Evolutionary conservation across 1,140 invertebrate genomes (phyloP), one percentile per base, ranked within the genome.

Genomic region (Asobara japonica): DNA sequence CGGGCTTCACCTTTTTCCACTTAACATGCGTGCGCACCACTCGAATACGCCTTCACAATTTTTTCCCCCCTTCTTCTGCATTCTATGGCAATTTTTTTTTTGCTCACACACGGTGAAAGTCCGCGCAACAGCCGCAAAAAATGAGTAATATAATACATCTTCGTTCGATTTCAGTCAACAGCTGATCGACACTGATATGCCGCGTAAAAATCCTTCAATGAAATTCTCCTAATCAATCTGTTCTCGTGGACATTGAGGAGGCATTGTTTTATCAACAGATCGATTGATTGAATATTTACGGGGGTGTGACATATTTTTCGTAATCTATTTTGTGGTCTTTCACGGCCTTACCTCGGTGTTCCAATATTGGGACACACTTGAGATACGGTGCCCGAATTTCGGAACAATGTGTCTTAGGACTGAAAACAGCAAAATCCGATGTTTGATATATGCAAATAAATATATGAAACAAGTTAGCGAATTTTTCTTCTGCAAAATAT

Each of bases 1-100:
- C 78, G 76, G 81, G 76, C 78, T 76, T 25, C 30, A 25, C 81
- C 82, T 84, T 84, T 84, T 84, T 83, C 78, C 80, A 80, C 83
- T 79, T 77, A 74, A 74, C 60, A 68, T 65, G 71, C 66, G 71
- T 69, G 56, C 74, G 70, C 77, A 72, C 31, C 69, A 61, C 48
- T 72, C 69, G 61, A 48, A 45, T 64, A 68, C 68, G 69, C 18
- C 67, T 76, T 67, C 67, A 30, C 71, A 56, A 29, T 25, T 62
- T 51, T 65, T 18, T 31, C 11, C 62, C 16, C 13, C n/a, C n/a
- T 69, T 74, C 78, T 73, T 81, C 77, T 80, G 69, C 73, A 77
- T 78, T 80, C 82, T 78, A 79, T 77, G 74, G 74, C 73, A 70
- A 75, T 33, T 10, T 80, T 82, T 80, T 79, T 82, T 82, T 78